These are phyloP conservation scores for Digitonthophagus gazella DNA, from an alignment of 2,888 invertebrate genomes.

Conservation along the genomic window DNA sequence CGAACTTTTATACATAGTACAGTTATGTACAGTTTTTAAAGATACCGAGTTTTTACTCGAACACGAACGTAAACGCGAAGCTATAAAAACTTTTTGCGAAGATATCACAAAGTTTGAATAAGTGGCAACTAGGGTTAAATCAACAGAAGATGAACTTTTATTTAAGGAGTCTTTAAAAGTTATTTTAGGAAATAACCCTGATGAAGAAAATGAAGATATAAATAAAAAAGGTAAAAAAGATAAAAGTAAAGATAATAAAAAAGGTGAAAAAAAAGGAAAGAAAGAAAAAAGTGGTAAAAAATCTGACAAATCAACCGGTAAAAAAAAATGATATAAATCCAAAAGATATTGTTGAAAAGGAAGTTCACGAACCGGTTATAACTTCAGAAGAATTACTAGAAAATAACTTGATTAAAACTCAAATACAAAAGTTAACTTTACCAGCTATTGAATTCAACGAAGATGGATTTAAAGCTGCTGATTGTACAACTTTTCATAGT, in stretches of 20 bases:
- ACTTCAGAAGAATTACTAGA: constrained; percentile 1
- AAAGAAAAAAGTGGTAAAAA: neutral
- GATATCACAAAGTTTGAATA: constrained; percentile 14
- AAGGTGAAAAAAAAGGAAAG: constrained; percentile 12
- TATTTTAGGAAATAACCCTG: neutral
- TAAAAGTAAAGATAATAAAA: no score
- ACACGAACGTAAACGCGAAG: constrained; percentile 18
- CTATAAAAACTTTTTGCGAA: constrained; percentile 12
- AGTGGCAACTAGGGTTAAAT: constrained; percentile 10
- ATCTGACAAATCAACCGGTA: neutral
- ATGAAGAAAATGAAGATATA: constrained; percentile 2
- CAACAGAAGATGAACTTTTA: constrained; percentile 18
- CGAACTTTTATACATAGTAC: constrained; percentile 20
- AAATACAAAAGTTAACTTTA: constrained; percentile 7
- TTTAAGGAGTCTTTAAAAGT: constrained; percentile 23
- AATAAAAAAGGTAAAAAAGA: constrained; percentile 12
- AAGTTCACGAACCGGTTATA: constrained; percentile 15
- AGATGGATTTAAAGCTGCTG: constrained; percentile 14
- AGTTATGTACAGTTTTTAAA: constrained; percentile 12
- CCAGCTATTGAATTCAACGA: constrained; percentile 21
- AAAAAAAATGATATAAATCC: constrained; percentile 18
- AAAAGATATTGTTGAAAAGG: constrained; percentile 19
- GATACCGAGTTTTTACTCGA: constrained; percentile 13
- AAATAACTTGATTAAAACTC: neutral
- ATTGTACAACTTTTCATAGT: constrained; percentile 24